phyloP scores from a whole-genome alignment of 2,888 invertebrate species.

The Aphodius granarius region DNA sequence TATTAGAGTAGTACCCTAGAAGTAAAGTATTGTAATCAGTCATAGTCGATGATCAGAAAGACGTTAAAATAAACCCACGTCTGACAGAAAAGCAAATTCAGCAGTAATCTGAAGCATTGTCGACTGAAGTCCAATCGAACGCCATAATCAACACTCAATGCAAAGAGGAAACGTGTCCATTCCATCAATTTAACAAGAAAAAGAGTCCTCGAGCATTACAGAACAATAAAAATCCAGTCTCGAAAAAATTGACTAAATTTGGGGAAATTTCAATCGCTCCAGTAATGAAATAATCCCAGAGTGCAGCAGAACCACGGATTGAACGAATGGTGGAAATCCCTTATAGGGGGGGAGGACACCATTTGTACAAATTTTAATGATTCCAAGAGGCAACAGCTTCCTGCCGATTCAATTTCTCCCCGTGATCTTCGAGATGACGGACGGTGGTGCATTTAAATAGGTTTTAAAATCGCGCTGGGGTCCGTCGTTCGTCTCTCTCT shows the following conservation, averaged over 20 bases:
- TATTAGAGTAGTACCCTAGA: no score
- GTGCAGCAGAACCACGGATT: not conserved
- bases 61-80: no score
- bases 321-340: not conserved
- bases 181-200: not conserved
- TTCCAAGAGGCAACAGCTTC: conserved; percentile 8
- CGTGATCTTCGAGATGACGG: conserved; percentile 1
- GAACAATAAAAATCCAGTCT: not conserved
- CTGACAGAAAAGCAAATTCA: not conserved
- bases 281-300: conserved; percentile 11
- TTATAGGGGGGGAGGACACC: conserved; percentile 1
- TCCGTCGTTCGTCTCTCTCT: not conserved
- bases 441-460: conserved; percentile 5
- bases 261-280: conserved; percentile 1
- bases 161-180: not conserved
- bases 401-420: conserved; percentile 12
- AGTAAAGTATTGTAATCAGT: no score
- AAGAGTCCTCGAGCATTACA: not conserved
- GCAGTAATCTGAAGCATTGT: not conserved
- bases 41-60: no score
- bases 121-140: not conserved
- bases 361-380: conserved; percentile 12
- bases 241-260: conserved; percentile 14
- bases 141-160: not conserved
- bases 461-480: not conserved